These are phyloP conservation scores for Akabosia matsudoensis DNA, from an alignment of 1,140 invertebrate genomes.

Conservation along the genomic window DNA sequence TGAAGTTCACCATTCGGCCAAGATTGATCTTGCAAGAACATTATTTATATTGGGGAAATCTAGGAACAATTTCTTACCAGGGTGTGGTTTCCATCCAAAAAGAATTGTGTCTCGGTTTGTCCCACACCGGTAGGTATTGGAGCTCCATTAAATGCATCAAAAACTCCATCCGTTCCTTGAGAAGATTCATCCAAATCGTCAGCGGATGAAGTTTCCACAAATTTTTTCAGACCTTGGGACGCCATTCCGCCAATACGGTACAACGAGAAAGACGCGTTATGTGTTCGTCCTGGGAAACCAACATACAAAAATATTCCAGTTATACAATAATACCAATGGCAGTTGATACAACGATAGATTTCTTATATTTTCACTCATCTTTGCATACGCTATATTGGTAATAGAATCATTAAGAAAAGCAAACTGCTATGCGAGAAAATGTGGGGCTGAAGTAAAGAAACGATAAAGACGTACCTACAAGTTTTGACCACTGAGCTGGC, in stretches of 20 bases:
- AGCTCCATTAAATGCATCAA: constrained; percentile 55
- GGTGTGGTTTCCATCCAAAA: constrained; percentile 55
- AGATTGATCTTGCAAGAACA: background rate
- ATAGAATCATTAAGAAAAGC: too few species aligned
- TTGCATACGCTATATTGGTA: too few species aligned
- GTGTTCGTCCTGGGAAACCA: constrained; percentile 52
- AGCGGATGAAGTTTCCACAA: constrained; percentile 53
- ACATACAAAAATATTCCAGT: background rate
- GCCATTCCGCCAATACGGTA: constrained; percentile 53
- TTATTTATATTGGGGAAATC: background rate
- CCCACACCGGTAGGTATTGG: constrained; percentile 54
- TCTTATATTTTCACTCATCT: too few species aligned
- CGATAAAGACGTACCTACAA: constrained; percentile 56
- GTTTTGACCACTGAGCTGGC: constrained; percentile 57
- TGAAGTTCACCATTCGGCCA: constrained; percentile 3
- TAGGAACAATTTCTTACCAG: constrained; percentile 49
- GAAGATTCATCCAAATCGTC: constrained; percentile 51
- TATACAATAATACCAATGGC: too few species aligned
- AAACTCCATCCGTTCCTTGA: constrained; percentile 52
- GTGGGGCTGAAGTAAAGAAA: too few species aligned
- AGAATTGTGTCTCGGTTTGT: constrained; percentile 52
- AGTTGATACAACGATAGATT: too few species aligned
- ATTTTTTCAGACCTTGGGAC: constrained; percentile 51
- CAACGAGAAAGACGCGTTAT: constrained; percentile 52
- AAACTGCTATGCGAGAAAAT: too few species aligned